A percentile compares a stretch with the other conserved stretches of the same genome.
phyloP scores from a whole-genome alignment of 2,797 vertebrate genomes.

The Sebastes itinus region DNA sequence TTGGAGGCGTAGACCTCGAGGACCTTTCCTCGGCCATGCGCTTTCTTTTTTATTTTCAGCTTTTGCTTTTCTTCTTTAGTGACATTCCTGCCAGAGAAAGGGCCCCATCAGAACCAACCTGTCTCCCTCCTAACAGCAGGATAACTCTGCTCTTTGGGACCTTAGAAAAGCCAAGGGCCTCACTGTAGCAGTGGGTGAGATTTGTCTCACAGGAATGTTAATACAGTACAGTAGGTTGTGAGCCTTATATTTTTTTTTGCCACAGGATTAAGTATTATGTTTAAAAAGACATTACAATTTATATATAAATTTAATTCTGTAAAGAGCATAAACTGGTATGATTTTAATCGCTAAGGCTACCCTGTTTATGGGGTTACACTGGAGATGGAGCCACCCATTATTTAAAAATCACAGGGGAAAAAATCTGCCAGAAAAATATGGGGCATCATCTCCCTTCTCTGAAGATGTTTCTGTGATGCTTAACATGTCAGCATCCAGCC shows the following conservation, averaged over 20 bases:
- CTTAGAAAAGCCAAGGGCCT: constrained; percentile 35
- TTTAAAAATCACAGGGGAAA: constrained; percentile 4
- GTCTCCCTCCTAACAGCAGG: constrained; percentile 65
- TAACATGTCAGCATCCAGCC: constrained; percentile 53
- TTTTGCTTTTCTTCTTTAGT: constrained; percentile 61
- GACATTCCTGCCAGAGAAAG: constrained; percentile 66
- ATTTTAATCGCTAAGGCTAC: not conserved
- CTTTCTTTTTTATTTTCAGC: constrained; percentile 40
- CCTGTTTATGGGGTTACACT: not conserved
- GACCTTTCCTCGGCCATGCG: constrained; percentile 55
- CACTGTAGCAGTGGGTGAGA: constrained; percentile 29
- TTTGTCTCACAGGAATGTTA: constrained; percentile 38
- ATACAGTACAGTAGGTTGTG: constrained; percentile 1
- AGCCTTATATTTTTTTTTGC: not conserved
- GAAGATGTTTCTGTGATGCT: constrained; percentile 28
- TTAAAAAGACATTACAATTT: not conserved
- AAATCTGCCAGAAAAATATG: constrained; percentile 17
- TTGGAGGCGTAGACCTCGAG: constrained; percentile 52
- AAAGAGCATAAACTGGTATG: not conserved
- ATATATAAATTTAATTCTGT: not conserved
- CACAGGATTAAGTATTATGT: not conserved
- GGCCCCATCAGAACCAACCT: constrained; percentile 54
- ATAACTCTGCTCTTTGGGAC: constrained; percentile 43
- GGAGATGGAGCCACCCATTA: not conserved
- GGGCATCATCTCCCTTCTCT: constrained; percentile 14